A percentile compares a stretch with the other conserved stretches of the same genome.
phyloP scores from a whole-genome alignment of 2,888 invertebrate species.

The Amiota communis region DNA sequence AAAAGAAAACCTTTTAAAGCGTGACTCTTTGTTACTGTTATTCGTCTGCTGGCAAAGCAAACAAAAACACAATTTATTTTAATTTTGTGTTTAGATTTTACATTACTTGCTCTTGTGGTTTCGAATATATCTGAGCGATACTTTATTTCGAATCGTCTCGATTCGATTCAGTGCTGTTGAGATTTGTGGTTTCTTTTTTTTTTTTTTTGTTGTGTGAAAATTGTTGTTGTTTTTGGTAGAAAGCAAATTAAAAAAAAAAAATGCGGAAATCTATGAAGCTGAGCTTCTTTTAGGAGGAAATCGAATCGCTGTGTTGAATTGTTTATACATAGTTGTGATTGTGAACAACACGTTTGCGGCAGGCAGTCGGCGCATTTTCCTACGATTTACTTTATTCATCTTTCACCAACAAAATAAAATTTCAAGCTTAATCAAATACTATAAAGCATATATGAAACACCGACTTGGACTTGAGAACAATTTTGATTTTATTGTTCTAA shows the following conservation, averaged over 20 bases:
- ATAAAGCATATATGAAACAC: slow-evolving; percentile 18
- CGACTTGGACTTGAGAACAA: slow-evolving; percentile 63
- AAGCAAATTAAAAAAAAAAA: slow-evolving; percentile 16
- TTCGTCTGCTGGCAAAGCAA: slow-evolving; percentile 50
- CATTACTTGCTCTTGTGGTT: slow-evolving; percentile 46
- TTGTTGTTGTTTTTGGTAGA: slow-evolving; percentile 2
- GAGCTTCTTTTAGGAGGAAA: slow-evolving; percentile 56
- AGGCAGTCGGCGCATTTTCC: too few species aligned
- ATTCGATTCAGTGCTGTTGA: slow-evolving; percentile 43
- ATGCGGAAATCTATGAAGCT: slow-evolving; percentile 64
- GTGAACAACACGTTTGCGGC: slow-evolving; percentile 61
- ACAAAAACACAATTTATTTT: slow-evolving; percentile 58
- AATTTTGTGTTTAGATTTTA: neutral
- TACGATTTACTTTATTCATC: too few species aligned
- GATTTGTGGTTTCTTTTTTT: slow-evolving; percentile 45
- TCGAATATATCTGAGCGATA: slow-evolving; percentile 18
- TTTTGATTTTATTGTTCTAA: slow-evolving; percentile 10
- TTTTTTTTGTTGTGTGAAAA: slow-evolving; percentile 18
- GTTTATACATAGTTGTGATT: slow-evolving; percentile 63
- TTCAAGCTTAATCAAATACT: neutral
- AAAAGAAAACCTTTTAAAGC: slow-evolving; percentile 51
- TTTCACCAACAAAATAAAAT: neutral
- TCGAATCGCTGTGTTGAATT: slow-evolving; percentile 56
- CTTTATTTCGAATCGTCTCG: slow-evolving; percentile 33
- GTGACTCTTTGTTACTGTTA: slow-evolving; percentile 54